Evolutionary conservation across 2,113 vertebrate species (phyloP), one percentile per base, ranked within the genome.

Genomic region (Trichomycterus rosablanca): DNA sequence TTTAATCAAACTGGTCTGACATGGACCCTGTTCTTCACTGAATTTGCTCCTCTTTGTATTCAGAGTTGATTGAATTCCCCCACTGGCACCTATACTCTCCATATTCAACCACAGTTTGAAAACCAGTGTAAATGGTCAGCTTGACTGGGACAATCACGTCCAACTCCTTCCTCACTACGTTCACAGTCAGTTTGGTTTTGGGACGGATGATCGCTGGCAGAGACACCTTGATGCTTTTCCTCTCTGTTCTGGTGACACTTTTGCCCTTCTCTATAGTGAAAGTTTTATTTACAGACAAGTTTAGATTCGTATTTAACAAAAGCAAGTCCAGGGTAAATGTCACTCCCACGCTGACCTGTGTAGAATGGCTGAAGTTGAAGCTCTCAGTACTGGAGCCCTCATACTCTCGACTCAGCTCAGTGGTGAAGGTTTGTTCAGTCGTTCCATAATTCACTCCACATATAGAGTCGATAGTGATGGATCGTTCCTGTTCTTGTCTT

Each of bases 161-260:
- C 37, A 53, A 16, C 24, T 63, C 37, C 34, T 53, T 63, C 49
- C 39, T 52, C 12, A 63, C 0, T 7, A 63, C 2, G 14, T 63
- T 53, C 37, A 63, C 39, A 1, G 39, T 63, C 7, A 63, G 49
- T 9, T 63, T 63, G 60, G 60, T 35, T 18, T 8, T 16, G 20
- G 60, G 37, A 22, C 48, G 37, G 14, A 63, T 53, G 3, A 1
- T 63, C 37, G 49, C 6, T 1, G 60, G 60, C 5, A 63, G 28
- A 0, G 18, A 5, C 2, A 52, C 7, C 5, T 1, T 40, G 7
- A 44, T 12, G 2, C 18, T 34, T 9, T 53, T 15, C 9, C 1
- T 34, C 10, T n/a, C 20, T 8, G 24, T 63, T 14, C 3, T 63
- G 49, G 60, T 63, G 48, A 34, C 53, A 24, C 60, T 63, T 2